Conservation (phyloP, 2,888 invertebrate genomes). For the Apotomis turbidana region DNA sequence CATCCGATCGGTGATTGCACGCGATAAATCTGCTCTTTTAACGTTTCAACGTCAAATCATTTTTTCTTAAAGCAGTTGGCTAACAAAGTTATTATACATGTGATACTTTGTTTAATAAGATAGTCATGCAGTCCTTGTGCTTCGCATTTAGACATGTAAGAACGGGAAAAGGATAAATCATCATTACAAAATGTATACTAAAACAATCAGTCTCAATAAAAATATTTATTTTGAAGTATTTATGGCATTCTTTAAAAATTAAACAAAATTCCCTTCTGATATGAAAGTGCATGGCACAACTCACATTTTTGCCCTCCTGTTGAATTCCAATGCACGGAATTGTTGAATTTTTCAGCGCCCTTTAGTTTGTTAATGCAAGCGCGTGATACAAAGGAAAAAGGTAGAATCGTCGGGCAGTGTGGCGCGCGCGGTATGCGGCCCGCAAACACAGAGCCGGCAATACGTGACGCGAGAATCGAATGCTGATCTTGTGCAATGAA, state of each 20-base stretch:
- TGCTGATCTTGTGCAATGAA: not conserved
- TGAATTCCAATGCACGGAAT: not conserved
- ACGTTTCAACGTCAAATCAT: conserved; percentile 46
- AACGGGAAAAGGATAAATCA: no score
- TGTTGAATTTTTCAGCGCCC: not conserved
- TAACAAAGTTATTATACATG: no score
- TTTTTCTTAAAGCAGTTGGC: no score
- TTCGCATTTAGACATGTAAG: no score
- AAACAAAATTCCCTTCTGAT: no score
- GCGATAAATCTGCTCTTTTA: conserved; percentile 72
- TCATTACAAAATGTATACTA: no score
- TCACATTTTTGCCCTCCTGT: not conserved
- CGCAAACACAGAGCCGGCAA: conserved; percentile 64
- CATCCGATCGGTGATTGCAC: conserved; percentile 79
- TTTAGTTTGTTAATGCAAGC: conserved; percentile 30
- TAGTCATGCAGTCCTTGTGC: no score
- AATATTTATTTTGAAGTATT: no score
- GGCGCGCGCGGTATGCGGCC: conserved; percentile 51
- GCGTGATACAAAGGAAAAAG: conserved; percentile 43
- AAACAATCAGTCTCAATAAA: no score
- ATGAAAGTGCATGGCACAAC: not conserved
- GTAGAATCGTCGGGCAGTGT: conserved; percentile 40
- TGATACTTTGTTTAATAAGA: no score
- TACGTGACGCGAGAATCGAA: conserved; percentile 60
- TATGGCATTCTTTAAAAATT: no score